Evolutionary conservation across 2,888 invertebrate genomes (phyloP).

Genomic region (Microctonus hyperodae): DNA sequence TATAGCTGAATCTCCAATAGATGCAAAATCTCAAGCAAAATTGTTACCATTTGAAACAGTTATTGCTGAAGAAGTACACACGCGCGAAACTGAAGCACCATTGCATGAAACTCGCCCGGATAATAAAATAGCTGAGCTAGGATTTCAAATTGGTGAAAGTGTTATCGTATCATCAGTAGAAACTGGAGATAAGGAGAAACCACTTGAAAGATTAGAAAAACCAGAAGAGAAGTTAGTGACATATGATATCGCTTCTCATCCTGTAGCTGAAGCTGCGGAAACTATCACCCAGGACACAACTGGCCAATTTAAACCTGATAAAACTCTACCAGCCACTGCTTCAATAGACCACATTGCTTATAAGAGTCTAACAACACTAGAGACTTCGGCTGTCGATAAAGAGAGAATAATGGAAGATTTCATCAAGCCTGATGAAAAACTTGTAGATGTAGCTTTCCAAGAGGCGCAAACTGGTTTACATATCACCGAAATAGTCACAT

Average conservation of each 20-base stretch:
- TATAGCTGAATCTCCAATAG: conserved; percentile 37
- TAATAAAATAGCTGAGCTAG: conserved; percentile 65
- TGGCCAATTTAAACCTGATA: conserved; percentile 54
- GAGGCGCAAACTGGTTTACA: conserved; percentile 64
- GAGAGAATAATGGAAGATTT: conserved; percentile 54
- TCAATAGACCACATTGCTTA: conserved; percentile 67
- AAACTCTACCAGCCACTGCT: conserved; percentile 65
- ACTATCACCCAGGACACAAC: conserved; percentile 52
- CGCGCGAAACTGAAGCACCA: conserved; percentile 54
- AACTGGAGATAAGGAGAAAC: conserved; percentile 50
- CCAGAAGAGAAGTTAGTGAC: conserved; percentile 59
- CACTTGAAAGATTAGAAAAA: conserved; percentile 46
- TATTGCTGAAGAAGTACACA: conserved; percentile 53
- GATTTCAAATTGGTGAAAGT: conserved; percentile 53
- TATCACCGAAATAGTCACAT: conserved; percentile 66
- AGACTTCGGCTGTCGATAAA: conserved; percentile 54
- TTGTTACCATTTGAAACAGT: conserved; percentile 51
- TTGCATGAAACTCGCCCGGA: conserved; percentile 64
- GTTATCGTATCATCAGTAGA: conserved; percentile 51
- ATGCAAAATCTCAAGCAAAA: conserved; percentile 47
- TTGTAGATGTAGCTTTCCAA: conserved; percentile 53
- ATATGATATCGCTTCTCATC: conserved; percentile 58
- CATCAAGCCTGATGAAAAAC: conserved; percentile 56
- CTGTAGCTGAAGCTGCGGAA: conserved; percentile 58
- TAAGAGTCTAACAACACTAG: conserved; percentile 64